phyloP scores from a whole-genome alignment of 1,140 invertebrate genomes.

The Bicyclus anynana region DNA sequence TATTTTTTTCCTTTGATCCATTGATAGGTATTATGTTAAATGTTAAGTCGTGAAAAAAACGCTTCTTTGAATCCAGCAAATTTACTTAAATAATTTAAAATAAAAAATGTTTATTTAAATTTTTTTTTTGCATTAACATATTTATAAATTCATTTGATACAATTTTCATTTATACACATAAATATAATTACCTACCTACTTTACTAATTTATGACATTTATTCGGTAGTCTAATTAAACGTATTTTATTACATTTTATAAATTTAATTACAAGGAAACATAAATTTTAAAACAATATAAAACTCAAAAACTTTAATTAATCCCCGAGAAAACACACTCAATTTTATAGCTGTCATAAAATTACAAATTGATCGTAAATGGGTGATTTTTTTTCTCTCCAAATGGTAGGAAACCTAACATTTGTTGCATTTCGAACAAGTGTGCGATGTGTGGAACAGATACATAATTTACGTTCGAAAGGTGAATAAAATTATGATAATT shows the following conservation, averaged over 20 bases:
- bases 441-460: conserved; percentile 18
- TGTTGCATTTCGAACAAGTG: conserved; percentile 21
- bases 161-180: no score
- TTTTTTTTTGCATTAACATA: no score
- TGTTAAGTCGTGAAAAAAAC: no score
- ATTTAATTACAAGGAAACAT: conserved; percentile 9
- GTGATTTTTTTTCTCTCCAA: conserved; percentile 8
- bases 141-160: no score
- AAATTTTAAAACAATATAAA: conserved; percentile 5
- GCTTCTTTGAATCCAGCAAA: no score
- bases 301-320: conserved; percentile 14
- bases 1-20: no score
- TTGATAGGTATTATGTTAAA: no score
- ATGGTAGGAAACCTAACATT: conserved; percentile 22
- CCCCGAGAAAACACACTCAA: conserved; percentile 17
- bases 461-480: conserved; percentile 20
- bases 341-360: conserved; percentile 21
- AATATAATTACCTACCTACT: no score
- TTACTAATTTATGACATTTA: no score
- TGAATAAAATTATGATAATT: conserved; percentile 33
- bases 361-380: conserved; percentile 8
- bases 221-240: no score
- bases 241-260: background rate
- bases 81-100: no score
- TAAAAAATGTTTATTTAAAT: no score